phyloP scores from a whole-genome alignment of 2,797 vertebrate species.

The Rallus crepitans region DNA sequence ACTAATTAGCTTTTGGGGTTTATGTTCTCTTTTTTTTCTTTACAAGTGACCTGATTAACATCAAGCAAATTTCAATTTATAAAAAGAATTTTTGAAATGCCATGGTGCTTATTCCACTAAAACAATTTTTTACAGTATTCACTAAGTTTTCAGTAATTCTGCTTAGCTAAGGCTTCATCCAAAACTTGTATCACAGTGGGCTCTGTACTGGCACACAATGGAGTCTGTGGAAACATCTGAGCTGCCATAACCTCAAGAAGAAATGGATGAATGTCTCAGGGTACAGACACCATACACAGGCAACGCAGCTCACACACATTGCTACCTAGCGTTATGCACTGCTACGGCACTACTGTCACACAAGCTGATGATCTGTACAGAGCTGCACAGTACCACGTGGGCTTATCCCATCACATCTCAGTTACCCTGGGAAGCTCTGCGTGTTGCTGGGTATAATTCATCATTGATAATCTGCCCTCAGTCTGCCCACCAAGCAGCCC shows the following conservation, averaged over 20 bases:
- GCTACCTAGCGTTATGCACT: rapidly evolving
- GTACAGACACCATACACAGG: not conserved
- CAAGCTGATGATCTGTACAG: not conserved
- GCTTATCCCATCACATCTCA: no score
- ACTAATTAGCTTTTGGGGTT: not conserved
- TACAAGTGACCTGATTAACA: not conserved
- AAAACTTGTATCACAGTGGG: no score
- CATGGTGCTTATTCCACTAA: not conserved
- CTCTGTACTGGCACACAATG: not conserved
- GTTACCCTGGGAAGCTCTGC: not conserved
- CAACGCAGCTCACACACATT: rapidly evolving
- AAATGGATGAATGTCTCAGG: not conserved
- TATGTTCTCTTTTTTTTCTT: not conserved
- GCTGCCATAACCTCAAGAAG: not conserved
- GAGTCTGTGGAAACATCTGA: rapidly evolving
- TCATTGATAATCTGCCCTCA: not conserved
- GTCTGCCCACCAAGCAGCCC: not conserved
- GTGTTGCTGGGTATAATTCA: not conserved
- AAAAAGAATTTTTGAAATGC: not conserved
- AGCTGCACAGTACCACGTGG: rapidly evolving
- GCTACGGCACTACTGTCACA: not conserved
- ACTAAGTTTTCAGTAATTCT: not conserved
- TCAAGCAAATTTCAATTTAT: not conserved
- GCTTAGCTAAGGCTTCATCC: not conserved
- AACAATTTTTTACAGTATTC: not conserved